These are phyloP conservation scores for Bolinopsis microptera DNA, from an alignment of 37 sponge, comb jelly and placozoan genomes.

Conservation along the genomic window DNA sequence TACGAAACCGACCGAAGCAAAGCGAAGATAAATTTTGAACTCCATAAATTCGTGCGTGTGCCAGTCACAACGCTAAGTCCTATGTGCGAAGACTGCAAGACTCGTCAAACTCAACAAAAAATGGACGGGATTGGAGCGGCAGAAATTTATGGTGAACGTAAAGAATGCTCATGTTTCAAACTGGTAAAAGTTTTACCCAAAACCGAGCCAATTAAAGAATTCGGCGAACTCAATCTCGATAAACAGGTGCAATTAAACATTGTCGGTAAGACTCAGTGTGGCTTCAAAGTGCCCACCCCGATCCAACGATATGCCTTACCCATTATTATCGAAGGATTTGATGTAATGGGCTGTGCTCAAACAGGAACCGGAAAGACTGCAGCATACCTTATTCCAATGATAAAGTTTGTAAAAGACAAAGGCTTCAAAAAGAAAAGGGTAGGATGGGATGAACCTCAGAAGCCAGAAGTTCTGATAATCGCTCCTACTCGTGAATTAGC, in stretches of 20 bases:
- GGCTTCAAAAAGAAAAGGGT: slow-evolving; percentile 46
- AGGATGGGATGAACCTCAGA: slow-evolving; percentile 54
- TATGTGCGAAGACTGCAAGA: not conserved
- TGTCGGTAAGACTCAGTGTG: not conserved
- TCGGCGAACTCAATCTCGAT: not conserved
- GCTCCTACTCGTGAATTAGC: slow-evolving; percentile 94
- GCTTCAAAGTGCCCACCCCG: slow-evolving; percentile 75
- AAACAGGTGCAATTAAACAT: not conserved
- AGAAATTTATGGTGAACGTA: not conserved
- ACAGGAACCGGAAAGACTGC: slow-evolving; percentile 98
- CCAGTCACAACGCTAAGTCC: not conserved
- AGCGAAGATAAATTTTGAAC: not conserved
- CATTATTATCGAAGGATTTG: slow-evolving; percentile 73
- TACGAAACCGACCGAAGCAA: not conserved
- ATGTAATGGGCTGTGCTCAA: slow-evolving; percentile 98
- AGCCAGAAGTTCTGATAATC: slow-evolving; percentile 77
- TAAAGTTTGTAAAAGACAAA: slow-evolving; percentile 75
- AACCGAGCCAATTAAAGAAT: not conserved
- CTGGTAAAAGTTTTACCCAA: not conserved
- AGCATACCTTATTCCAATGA: slow-evolving; percentile 88
- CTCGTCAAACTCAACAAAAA: no score
- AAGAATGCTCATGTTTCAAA: not conserved
- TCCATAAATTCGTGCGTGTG: not conserved
- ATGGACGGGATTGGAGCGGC: not conserved
- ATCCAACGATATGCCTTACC: slow-evolving; percentile 92